A percentile compares a stretch with the other conserved stretches of the same genome.
These are phyloP conservation scores for Pangasianodon hypophthalmus DNA, from an alignment of 2,113 vertebrate species.

Conservation along the genomic window DNA sequence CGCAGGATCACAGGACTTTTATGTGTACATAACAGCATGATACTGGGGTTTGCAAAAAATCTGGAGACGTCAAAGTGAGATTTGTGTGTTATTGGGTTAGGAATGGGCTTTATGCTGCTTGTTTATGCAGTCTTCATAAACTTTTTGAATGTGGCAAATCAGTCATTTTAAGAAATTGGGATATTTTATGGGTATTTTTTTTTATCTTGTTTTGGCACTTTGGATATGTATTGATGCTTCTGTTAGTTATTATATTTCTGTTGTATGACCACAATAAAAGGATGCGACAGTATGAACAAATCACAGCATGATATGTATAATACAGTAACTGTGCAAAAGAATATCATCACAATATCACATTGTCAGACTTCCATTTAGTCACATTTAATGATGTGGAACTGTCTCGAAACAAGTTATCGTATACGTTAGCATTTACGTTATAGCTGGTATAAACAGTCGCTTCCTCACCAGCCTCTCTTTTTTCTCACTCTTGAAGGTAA, in stretches of 20 bases:
- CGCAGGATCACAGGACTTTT: slow-evolving; percentile 45
- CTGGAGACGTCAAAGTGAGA: slow-evolving; percentile 7
- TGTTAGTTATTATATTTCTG: not conserved
- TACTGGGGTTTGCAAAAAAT: slow-evolving; percentile 20
- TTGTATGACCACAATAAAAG: not conserved
- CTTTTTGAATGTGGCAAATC: not conserved
- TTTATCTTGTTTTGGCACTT: not conserved
- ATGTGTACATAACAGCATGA: slow-evolving; percentile 43
- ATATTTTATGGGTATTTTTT: slow-evolving; percentile 20
- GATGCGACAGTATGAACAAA: not conserved
- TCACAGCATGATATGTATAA: not conserved
- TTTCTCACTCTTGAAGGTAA: not conserved
- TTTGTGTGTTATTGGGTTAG: slow-evolving; percentile 32
- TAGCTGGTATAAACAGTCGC: not conserved
- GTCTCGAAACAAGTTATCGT: too few relatives aligned
- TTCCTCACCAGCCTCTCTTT: not conserved
- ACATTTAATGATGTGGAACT: not conserved
- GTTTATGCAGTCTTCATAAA: slow-evolving; percentile 37
- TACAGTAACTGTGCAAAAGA: too few relatives aligned
- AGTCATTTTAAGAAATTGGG: slow-evolving; percentile 1
- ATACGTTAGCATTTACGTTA: not conserved
- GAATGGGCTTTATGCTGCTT: slow-evolving; percentile 38
- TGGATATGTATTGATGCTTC: not conserved
- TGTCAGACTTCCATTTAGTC: not conserved
- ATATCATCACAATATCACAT: too few relatives aligned